Evolutionary conservation across 2,888 invertebrate genomes (phyloP).

Genomic region (Andricus quercusramuli): DNA sequence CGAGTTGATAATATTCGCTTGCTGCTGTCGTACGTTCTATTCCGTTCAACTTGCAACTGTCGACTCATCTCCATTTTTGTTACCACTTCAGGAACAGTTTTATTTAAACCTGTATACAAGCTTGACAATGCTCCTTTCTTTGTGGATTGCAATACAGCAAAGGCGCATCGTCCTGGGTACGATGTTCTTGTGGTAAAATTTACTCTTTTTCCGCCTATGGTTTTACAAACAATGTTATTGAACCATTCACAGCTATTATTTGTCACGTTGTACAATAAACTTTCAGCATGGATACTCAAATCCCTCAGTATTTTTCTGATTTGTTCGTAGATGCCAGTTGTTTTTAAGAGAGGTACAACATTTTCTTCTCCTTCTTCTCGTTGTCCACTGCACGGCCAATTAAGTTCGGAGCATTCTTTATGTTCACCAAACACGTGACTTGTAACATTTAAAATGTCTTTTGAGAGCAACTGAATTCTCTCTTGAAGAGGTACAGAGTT

Average conservation of each 20-base stretch:
- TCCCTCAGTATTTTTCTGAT: background rate
- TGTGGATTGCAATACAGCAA: slow-evolving; percentile 39
- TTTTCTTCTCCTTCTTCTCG: background rate
- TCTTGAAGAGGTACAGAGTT: background rate
- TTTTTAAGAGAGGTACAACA: background rate
- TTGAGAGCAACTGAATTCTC: background rate
- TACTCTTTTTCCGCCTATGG: background rate
- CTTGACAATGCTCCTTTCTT: slow-evolving; percentile 32
- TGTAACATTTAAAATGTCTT: background rate
- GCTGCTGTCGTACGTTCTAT: background rate
- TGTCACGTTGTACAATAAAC: slow-evolving; percentile 19
- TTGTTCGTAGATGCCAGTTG: background rate
- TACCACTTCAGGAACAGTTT: slow-evolving; percentile 6
- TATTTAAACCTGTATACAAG: slow-evolving; percentile 2
- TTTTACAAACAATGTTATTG: background rate
- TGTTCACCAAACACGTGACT: slow-evolving; percentile 41
- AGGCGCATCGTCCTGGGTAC: slow-evolving; percentile 32
- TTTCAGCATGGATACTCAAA: background rate
- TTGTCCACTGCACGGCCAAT: background rate
- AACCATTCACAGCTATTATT: slow-evolving; percentile 5
- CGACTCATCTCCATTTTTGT: slow-evolving; percentile 18
- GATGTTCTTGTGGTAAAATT: background rate
- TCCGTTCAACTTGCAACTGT: slow-evolving; percentile 13
- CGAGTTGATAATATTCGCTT: background rate
- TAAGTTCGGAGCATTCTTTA: background rate